These are phyloP conservation scores for Eretmocerus hayati DNA, from an alignment of 2,888 invertebrate species.

Conservation along the genomic window DNA sequence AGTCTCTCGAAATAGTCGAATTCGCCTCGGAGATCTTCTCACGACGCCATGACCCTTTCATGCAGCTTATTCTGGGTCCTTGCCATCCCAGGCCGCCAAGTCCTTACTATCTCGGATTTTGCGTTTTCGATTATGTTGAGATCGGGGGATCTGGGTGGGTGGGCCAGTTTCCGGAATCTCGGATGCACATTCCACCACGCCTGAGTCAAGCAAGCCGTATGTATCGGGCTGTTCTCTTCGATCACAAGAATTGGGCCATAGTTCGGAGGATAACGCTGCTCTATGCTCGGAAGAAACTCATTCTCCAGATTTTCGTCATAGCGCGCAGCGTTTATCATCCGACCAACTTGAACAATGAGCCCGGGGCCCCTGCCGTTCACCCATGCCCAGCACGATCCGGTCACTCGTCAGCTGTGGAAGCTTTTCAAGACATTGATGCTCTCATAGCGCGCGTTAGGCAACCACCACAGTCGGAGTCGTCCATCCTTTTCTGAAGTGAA, in stretches of 20 bases:
- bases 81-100: background rate
- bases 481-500: too few relatives aligned
- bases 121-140: background rate
- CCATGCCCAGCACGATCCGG: too few relatives aligned
- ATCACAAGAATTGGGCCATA: background rate
- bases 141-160: background rate
- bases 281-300: background rate
- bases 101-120: background rate
- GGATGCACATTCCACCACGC: background rate
- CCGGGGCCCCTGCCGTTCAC: too few relatives aligned
- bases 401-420: too few relatives aligned
- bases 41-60: background rate
- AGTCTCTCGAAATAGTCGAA: background rate
- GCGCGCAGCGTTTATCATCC: background rate
- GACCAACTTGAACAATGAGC: background rate
- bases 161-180: background rate
- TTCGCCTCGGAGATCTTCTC: background rate
- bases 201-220: background rate
- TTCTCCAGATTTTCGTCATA: background rate
- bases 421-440: too few relatives aligned
- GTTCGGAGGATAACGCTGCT: background rate
- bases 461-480: too few relatives aligned
- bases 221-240: background rate
- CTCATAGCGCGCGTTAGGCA: too few relatives aligned
- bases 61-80: background rate